These are phyloP conservation scores for Pampusana beccarii DNA, from an alignment of 2,113 vertebrate species.

Conservation along the genomic window DNA sequence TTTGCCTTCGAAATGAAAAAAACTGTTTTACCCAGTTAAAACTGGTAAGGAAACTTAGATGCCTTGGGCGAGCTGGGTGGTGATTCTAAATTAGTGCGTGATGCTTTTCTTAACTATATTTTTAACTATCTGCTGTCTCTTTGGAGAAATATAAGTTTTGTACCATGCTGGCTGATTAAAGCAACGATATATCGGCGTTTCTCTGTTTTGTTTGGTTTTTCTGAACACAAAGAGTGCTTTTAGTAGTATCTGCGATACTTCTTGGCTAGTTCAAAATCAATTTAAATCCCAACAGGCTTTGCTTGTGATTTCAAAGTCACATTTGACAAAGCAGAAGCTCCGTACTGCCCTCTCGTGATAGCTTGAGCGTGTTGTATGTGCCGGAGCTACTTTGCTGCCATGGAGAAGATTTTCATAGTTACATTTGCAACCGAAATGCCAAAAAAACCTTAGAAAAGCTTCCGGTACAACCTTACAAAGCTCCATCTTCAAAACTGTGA, in stretches of 20 bases:
- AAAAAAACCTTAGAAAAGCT: background rate
- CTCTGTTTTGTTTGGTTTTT: background rate
- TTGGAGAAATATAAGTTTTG: background rate
- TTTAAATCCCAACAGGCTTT: background rate
- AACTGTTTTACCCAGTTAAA: background rate
- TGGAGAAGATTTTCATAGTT: fast-evolving
- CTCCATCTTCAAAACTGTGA: fast-evolving
- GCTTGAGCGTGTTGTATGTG: fast-evolving
- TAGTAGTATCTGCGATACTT: background rate
- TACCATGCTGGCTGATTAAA: fast-evolving
- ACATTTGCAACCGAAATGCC: fast-evolving
- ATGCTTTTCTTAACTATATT: background rate
- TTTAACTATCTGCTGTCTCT: background rate
- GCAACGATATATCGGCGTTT: fast-evolving
- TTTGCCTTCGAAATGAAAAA: background rate
- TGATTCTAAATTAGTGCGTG: fast-evolving
- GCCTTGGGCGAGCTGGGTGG: background rate
- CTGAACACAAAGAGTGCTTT: fast-evolving
- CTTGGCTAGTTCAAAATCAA: fast-evolving
- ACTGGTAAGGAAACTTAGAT: background rate
- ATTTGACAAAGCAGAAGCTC: fast-evolving
- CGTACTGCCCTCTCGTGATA: conserved; percentile 60
- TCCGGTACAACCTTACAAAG: background rate
- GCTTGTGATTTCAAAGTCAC: fast-evolving
- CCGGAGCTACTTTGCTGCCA: background rate